Evolutionary conservation across 2,888 invertebrate genomes (phyloP), one percentile per base, ranked within the genome.

Genomic region (Lepidochrysops patricia): DNA sequence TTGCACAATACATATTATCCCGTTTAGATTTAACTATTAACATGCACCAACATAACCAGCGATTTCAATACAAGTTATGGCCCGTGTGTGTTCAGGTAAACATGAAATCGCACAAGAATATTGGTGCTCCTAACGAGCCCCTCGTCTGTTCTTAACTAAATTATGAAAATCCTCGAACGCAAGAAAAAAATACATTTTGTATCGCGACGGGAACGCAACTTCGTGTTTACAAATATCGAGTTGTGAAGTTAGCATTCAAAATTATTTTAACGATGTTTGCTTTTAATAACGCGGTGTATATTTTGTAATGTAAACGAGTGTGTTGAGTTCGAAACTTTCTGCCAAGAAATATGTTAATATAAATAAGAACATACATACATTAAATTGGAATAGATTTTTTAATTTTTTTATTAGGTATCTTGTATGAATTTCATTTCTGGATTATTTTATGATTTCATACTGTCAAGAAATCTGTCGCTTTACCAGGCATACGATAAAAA

Each of bases 81-180:
- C 9, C 19, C 25, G 59, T 59, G 15, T 52, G 37, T 59, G 52
- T 58, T 2, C 19, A 32, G 5, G 32, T 54, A 32, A 54, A 54
- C 54, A 58, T 54, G 60, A 43, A 57, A 63, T 58, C 61, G 54
- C 59, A 63, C 63, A 66, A 66, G 66, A 67, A 64, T 64, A 63
- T 64, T 62, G 67, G 66, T 66, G 62, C 61, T 66, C 58, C 68
- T 74, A 72, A 73, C 71, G 68, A 71, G 70, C 61, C 66, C 37
- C 67, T 69, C 69, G 68, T 67, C 69, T 72, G 68, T 70, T 69
- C 68, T 61, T 70, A 68, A 70, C 68, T 67, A 70, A 73, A 74
- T 76, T 76, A 73, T 68, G 63, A 69, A 73, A 73, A 71, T 73
- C 68, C 13, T 23, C 48, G 57, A 29, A 15, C 35, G 29, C 23